phyloP scores from a whole-genome alignment of 1,140 invertebrate genomes.

The Eufriesea mexicana region DNA sequence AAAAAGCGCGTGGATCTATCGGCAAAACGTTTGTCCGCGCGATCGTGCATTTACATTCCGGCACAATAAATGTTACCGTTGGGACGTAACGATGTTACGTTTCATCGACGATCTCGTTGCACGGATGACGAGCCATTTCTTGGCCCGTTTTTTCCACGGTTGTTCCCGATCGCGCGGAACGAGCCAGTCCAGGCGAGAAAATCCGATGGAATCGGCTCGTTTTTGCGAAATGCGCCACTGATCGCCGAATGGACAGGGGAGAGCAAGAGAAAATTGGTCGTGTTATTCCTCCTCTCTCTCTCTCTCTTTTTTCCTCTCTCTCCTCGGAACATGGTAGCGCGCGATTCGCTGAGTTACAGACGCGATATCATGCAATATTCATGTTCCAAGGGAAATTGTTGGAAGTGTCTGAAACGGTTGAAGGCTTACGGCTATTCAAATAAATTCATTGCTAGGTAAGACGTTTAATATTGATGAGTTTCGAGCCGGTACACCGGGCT shows the following conservation, averaged over 20 bases:
- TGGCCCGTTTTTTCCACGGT: slow-evolving; percentile 8
- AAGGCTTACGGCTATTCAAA: slow-evolving; percentile 31
- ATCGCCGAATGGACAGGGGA: not conserved
- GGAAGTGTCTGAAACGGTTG: slow-evolving; percentile 21
- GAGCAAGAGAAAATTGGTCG: not conserved
- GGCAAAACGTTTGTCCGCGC: slow-evolving; percentile 12
- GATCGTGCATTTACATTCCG: slow-evolving; percentile 39
- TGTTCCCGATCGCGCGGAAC: not conserved
- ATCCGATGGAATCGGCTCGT: not conserved
- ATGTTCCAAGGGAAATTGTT: slow-evolving; percentile 11
- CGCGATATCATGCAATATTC: slow-evolving; percentile 26
- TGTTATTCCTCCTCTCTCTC: not conserved
- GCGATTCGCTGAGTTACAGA: not conserved
- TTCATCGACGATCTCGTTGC: slow-evolving; percentile 40
- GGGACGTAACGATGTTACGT: slow-evolving; percentile 54
- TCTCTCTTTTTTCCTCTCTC: not conserved
- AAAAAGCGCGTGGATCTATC: slow-evolving; percentile 28
- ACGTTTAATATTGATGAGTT: slow-evolving; percentile 27
- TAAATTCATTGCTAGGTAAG: slow-evolving; percentile 31
- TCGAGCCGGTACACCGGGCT: not conserved
- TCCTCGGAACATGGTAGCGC: not conserved
- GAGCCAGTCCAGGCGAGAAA: not conserved
- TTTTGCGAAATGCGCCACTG: not conserved
- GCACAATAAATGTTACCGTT: slow-evolving; percentile 35
- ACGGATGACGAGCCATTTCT: slow-evolving; percentile 31